Conservation (phyloP, 2,113 vertebrate genomes). For the Chelonoidis abingdonii region DNA sequence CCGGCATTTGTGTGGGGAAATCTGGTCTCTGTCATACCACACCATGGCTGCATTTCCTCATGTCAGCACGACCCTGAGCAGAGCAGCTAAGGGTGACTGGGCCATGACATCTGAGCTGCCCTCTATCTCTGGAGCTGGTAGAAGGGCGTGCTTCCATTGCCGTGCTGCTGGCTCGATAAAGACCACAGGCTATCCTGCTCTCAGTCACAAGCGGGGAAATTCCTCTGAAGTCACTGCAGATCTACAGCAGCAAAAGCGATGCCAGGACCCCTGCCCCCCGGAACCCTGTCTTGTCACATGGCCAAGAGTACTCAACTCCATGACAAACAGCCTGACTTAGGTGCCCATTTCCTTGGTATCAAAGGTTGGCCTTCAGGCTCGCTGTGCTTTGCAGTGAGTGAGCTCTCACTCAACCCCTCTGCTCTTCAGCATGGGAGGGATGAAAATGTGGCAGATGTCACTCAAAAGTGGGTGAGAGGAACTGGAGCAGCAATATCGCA, state of each 20-base stretch:
- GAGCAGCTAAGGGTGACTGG: background rate
- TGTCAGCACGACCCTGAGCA: background rate
- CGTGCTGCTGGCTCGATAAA: background rate
- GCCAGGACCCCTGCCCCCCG: background rate
- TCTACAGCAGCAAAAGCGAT: fast-evolving
- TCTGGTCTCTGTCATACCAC: background rate
- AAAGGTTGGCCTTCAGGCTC: background rate
- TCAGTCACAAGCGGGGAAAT: background rate
- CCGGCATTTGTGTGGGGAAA: background rate
- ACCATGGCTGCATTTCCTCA: background rate
- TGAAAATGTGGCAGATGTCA: background rate
- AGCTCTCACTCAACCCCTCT: background rate
- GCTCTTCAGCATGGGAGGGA: background rate
- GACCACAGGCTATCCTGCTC: background rate
- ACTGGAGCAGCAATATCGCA: background rate
- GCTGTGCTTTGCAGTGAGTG: background rate
- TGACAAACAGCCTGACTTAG: background rate
- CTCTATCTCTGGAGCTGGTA: background rate
- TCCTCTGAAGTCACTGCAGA: background rate
- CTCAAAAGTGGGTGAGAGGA: background rate
- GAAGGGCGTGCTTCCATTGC: background rate
- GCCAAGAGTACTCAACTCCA: background rate
- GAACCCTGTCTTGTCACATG: background rate
- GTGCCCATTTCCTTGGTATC: background rate
- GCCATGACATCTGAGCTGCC: background rate